Percentiles rank a stretch among this genome's conserved stretches.
These are phyloP conservation scores for Colinus virginianus DNA, from an alignment of 2,113 vertebrate species.

Conservation along the genomic window DNA sequence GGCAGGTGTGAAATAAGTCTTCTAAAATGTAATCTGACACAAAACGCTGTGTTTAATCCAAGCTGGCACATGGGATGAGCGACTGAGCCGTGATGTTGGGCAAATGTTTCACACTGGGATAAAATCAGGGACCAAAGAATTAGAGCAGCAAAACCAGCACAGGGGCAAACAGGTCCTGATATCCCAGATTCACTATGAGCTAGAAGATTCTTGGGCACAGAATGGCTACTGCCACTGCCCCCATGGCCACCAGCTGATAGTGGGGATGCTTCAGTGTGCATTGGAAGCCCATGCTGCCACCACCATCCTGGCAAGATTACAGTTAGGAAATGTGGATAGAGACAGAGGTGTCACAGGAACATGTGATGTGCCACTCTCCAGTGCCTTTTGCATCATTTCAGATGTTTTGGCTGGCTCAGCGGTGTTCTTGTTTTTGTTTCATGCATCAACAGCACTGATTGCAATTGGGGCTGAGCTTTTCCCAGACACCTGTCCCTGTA, in stretches of 20 bases:
- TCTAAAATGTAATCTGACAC: constrained; percentile 44
- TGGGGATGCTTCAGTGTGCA: background rate
- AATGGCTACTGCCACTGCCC: background rate
- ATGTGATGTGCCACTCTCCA: background rate
- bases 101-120: background rate
- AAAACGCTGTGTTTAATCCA: constrained; percentile 9
- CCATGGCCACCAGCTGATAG: fast-evolving
- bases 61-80: constrained; percentile 3
- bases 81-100: constrained; percentile 1
- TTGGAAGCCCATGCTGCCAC: background rate
- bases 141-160: background rate
- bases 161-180: background rate
- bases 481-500: background rate
- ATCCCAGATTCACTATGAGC: background rate
- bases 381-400: background rate
- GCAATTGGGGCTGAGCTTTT: background rate
- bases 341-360: fast-evolving
- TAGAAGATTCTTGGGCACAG: background rate
- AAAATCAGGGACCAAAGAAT: background rate
- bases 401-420: background rate
- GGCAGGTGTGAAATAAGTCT: constrained; percentile 22
- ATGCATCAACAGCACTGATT: fast-evolving
- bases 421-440: background rate
- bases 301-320: background rate
- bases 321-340: background rate